Evolutionary conservation across 1,140 invertebrate genomes (phyloP).

Genomic region (Aphelenchoides fujianensis): DNA sequence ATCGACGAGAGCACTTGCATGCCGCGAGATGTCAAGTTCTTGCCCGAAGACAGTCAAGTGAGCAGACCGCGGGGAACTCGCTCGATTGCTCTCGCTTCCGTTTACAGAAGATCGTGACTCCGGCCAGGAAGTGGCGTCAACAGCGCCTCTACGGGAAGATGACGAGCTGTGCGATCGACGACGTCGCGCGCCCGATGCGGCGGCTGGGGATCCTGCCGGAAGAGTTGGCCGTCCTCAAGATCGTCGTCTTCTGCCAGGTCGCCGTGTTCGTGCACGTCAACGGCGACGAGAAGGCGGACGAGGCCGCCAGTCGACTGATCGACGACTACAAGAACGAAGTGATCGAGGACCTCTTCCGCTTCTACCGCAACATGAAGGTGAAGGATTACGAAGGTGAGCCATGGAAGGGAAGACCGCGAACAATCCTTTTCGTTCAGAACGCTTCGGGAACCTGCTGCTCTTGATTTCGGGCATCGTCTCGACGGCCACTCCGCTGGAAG

Average conservation of each 20-base stretch:
- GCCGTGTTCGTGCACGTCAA: not conserved
- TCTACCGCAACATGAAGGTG: not conserved
- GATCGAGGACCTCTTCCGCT: constrained; percentile 8
- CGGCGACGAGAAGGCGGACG: not conserved
- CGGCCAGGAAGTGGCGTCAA: constrained; percentile 16
- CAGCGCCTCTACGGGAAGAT: not conserved
- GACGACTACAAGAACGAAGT: constrained; percentile 15
- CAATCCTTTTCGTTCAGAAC: constrained; percentile 21
- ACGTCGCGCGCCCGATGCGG: not conserved
- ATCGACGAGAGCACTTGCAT: constrained; percentile 9
- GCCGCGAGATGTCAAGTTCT: not conserved
- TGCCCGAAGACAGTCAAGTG: not conserved
- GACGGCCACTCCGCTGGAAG: constrained; percentile 18
- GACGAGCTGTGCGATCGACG: constrained; percentile 3
- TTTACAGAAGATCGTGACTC: constrained; percentile 15
- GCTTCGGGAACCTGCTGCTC: constrained; percentile 28
- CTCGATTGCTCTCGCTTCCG: not conserved
- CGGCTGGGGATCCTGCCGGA: constrained; percentile 6
- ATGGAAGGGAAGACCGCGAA: not conserved
- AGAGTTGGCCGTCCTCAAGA: constrained; percentile 15
- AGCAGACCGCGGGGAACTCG: not conserved
- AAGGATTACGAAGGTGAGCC: constrained; percentile 18
- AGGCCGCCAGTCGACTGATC: not conserved
- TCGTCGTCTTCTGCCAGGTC: constrained; percentile 11
- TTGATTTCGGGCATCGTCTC: constrained; percentile 24